phyloP scores from a whole-genome alignment of 1,140 invertebrate genomes.

The Oncopodura yosiiana region DNA sequence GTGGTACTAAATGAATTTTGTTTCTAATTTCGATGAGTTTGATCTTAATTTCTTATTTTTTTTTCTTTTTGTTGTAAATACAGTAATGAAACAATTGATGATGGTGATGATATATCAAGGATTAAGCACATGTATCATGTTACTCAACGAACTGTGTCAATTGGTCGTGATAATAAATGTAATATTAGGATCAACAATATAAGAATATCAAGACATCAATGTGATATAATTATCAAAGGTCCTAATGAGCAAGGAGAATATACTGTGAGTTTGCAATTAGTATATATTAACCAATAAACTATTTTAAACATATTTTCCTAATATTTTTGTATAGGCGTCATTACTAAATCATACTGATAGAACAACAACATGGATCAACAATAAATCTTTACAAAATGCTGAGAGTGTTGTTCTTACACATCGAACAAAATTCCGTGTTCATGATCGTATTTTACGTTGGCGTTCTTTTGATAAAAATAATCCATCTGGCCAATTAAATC shows the following conservation, averaged over 20 bases:
- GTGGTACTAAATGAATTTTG: neutral
- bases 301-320: neutral
- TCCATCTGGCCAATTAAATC: too few species aligned
- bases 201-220: conserved; percentile 9
- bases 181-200: conserved; percentile 6
- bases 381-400: neutral
- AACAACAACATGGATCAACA: too few species aligned
- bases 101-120: neutral
- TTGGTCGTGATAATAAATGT: conserved; percentile 10
- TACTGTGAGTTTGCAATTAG: neutral
- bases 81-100: neutral
- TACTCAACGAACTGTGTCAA: neutral
- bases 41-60: neutral
- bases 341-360: too few species aligned
- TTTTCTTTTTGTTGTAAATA: neutral
- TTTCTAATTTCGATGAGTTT: neutral
- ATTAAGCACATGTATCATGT: neutral
- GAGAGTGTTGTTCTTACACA: neutral
- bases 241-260: neutral
- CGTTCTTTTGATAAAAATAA: too few species aligned
- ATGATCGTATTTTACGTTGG: too few species aligned
- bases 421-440: neutral
- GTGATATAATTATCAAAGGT: neutral
- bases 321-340: neutral
- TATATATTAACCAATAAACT: neutral